phyloP scores from a whole-genome alignment of 92 coral and sea anemone genomes.

The Micromussa lordhowensis region DNA sequence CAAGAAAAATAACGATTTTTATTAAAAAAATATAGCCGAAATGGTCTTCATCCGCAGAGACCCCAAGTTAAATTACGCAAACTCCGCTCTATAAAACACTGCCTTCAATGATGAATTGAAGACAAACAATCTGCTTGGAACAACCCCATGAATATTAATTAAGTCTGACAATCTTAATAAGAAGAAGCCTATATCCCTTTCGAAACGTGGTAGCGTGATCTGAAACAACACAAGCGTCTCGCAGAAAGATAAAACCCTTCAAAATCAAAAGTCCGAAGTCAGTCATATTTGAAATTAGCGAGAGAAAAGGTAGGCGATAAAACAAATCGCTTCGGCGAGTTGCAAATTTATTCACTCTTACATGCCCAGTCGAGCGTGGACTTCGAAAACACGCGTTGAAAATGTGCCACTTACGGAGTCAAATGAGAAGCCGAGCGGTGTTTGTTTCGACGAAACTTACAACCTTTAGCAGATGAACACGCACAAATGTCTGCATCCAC shows the following conservation, averaged over 20 bases:
- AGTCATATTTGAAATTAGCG: neutral
- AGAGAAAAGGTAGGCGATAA: neutral
- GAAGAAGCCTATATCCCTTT: conserved; percentile 32
- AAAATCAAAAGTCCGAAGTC: neutral
- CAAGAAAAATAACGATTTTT: neutral
- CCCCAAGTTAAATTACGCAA: conserved; percentile 20
- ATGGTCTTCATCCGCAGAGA: neutral
- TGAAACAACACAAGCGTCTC: neutral
- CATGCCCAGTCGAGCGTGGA: conserved; percentile 90
- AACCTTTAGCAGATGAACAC: neutral
- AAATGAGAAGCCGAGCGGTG: conserved; percentile 26
- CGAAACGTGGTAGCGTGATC: conserved; percentile 14
- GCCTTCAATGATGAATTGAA: conserved; percentile 14
- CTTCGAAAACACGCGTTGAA: conserved; percentile 97
- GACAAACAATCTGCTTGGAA: conserved; percentile 63
- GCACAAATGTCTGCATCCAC: neutral
- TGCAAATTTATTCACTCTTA: conserved; percentile 79
- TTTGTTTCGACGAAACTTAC: conserved; percentile 29
- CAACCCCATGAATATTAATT: conserved; percentile 77
- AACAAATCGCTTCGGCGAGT: conserved; percentile 39
- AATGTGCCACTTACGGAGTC: conserved; percentile 68
- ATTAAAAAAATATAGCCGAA: conserved; percentile 6
- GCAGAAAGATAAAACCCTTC: neutral
- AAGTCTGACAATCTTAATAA: conserved; percentile 19
- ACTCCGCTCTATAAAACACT: conserved; percentile 15